phyloP scores from a whole-genome alignment of 1,140 invertebrate genomes.

The Drosophila malerkotliana region DNA sequence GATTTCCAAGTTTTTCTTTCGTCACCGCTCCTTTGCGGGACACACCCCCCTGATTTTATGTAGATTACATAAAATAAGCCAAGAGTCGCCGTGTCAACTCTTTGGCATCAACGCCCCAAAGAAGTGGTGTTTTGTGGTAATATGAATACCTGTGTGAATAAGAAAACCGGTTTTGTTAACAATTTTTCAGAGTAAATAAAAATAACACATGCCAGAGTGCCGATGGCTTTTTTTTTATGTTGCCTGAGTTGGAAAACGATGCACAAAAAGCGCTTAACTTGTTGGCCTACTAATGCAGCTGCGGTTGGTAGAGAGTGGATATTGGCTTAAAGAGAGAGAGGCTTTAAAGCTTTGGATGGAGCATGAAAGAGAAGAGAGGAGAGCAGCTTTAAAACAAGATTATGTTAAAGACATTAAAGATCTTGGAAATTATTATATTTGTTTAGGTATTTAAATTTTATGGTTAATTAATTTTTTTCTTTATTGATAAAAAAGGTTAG shows the following conservation, averaged over 20 bases:
- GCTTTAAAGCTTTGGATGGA: slow-evolving; percentile 16
- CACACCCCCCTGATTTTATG: slow-evolving; percentile 29
- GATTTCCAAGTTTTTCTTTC: slow-evolving; percentile 5
- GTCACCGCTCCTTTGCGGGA: slow-evolving; percentile 16
- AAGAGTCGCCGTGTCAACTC: slow-evolving; percentile 34
- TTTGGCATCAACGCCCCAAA: slow-evolving; percentile 59
- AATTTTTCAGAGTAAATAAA: slow-evolving; percentile 67
- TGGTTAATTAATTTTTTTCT: no score
- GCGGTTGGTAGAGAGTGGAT: not conserved
- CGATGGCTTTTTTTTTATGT: slow-evolving; percentile 57
- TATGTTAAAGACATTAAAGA: slow-evolving; percentile 10
- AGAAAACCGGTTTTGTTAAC: slow-evolving; percentile 68
- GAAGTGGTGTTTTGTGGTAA: slow-evolving; percentile 9
- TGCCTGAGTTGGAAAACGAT: slow-evolving; percentile 53
- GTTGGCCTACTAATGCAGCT: slow-evolving; percentile 78
- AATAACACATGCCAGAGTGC: slow-evolving; percentile 40
- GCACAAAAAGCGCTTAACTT: slow-evolving; percentile 58
- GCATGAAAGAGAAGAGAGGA: not conserved
- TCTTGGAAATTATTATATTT: not conserved
- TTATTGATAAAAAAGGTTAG: no score
- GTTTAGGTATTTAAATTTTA: not conserved
- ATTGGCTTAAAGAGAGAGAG: slow-evolving; percentile 13
- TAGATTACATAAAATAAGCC: slow-evolving; percentile 53
- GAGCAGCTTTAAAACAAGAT: not conserved
- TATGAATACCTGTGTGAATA: slow-evolving; percentile 28